A percentile compares a stretch with the other conserved stretches of the same genome.
Conservation (phyloP, 2,888 invertebrate genomes). For the Apodemia duryi region DNA sequence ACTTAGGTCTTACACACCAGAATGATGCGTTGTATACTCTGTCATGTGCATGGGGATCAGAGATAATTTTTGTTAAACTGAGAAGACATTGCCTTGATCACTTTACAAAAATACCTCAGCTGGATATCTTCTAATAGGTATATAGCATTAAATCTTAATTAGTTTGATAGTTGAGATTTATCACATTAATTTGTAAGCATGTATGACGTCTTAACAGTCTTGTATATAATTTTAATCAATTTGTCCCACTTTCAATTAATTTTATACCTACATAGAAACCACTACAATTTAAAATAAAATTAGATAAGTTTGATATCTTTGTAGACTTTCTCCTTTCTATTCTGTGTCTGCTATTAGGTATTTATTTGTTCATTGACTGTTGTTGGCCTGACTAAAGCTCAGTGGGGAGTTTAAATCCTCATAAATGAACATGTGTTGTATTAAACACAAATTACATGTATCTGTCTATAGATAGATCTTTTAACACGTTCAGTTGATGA, state of each 20-base stretch:
- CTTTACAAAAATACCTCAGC: background rate
- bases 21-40: too few relatives aligned
- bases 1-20: too few relatives aligned
- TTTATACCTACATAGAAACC: background rate
- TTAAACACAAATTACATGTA: background rate
- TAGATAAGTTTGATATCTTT: background rate
- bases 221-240: slow-evolving; percentile 7
- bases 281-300: slow-evolving; percentile 8
- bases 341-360: slow-evolving; percentile 2
- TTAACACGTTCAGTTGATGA: too few relatives aligned
- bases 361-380: slow-evolving; percentile 8
- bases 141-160: background rate
- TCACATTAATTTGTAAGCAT: background rate
- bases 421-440: background rate
- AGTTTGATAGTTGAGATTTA: background rate
- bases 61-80: background rate
- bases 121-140: background rate
- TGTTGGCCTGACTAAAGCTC: background rate
- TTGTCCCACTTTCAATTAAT: slow-evolving; percentile 2
- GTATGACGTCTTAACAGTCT: slow-evolving; percentile 5
- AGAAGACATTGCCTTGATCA: background rate
- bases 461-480: too few relatives aligned
- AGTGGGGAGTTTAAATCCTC: background rate
- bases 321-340: slow-evolving; percentile 13
- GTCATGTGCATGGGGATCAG: too few relatives aligned